These are phyloP conservation scores for Meriones unguiculatus DNA, from an alignment of 2,113 vertebrate species.

Conservation along the genomic window DNA sequence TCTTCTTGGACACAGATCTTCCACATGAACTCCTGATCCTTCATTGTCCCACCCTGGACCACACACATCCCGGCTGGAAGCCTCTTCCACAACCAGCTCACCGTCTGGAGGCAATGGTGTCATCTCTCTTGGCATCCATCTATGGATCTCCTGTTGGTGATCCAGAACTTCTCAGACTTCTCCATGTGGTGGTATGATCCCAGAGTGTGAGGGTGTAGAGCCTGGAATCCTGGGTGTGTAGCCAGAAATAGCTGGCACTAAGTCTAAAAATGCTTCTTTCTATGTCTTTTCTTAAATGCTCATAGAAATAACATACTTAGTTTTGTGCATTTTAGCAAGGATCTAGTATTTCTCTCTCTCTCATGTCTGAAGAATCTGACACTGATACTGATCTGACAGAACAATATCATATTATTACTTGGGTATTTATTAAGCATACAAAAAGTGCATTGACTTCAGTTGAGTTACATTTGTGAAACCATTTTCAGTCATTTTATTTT, in stretches of 20 bases:
- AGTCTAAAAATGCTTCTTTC: neutral
- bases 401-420: neutral
- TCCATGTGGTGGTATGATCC: neutral
- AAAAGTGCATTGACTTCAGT: neutral
- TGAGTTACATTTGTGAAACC: neutral
- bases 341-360: neutral
- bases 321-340: neutral
- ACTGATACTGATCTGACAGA: conserved; percentile 13
- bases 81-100: neutral
- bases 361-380: neutral
- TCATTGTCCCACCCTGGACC: neutral
- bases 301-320: neutral
- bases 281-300: neutral
- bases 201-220: neutral
- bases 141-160: neutral
- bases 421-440: neutral
- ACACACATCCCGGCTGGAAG: conserved; percentile 51
- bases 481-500: neutral
- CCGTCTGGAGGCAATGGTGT: neutral
- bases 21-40: conserved; percentile 27
- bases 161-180: neutral
- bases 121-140: neutral
- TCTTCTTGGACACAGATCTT: conserved; percentile 34
- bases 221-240: neutral
- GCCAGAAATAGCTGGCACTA: neutral